phyloP scores from a whole-genome alignment of 2,797 vertebrate genomes.

The Gallirallus australis region DNA sequence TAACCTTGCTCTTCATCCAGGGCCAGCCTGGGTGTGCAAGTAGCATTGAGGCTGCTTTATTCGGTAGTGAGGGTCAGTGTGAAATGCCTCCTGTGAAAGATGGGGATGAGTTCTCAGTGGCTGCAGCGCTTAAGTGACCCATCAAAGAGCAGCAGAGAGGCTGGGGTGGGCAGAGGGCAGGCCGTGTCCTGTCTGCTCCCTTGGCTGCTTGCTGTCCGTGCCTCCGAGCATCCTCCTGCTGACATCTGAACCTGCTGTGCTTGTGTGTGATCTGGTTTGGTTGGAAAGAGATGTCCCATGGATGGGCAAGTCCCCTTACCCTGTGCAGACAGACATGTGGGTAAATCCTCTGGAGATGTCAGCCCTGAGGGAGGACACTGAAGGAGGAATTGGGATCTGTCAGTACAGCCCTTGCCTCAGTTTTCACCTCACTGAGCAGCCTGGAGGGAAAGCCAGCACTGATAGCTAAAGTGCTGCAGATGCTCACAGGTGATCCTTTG shows the following conservation, averaged over 20 bases:
- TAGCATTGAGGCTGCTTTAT: not conserved
- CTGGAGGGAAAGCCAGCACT: not conserved
- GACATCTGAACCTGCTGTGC: rapidly evolving
- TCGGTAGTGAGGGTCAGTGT: not conserved
- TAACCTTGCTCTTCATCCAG: not conserved
- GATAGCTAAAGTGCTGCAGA: not conserved
- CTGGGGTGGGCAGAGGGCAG: not conserved
- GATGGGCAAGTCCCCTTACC: not conserved
- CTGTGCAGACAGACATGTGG: no score
- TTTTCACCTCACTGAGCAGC: not conserved
- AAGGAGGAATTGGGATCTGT: not conserved
- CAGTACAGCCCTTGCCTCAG: not conserved
- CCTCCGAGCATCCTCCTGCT: not conserved
- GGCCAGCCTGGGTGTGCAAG: not conserved
- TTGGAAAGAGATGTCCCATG: not conserved
- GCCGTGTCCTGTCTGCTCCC: not conserved
- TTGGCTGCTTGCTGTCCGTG: not conserved
- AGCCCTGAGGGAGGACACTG: not conserved
- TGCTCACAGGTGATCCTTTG: not conserved
- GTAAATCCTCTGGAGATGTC: not conserved
- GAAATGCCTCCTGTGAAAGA: not conserved
- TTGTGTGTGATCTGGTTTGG: not conserved
- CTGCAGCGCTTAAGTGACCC: not conserved
- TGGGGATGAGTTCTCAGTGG: rapidly evolving
- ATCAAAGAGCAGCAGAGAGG: not conserved